Evolutionary conservation across 2,113 vertebrate genomes (phyloP).

Genomic region (Cebus imitator): DNA sequence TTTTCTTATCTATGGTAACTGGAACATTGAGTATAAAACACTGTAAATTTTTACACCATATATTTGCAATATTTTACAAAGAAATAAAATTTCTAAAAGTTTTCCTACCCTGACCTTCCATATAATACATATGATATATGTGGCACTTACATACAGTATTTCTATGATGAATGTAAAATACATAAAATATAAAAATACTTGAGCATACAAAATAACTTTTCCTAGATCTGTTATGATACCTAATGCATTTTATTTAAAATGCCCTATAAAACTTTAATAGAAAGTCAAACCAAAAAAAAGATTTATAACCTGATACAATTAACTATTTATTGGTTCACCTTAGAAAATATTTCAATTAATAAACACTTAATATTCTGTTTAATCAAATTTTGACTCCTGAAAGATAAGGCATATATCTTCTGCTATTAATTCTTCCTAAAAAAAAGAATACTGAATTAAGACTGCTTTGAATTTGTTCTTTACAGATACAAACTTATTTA

Average conservation of each 20-base stretch:
- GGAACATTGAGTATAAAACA: not conserved
- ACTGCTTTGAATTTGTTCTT: not conserved
- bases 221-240: not conserved
- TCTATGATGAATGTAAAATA: not conserved
- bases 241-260: slow-evolving; percentile 20
- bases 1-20: not conserved
- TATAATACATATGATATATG: not conserved
- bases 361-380: not conserved
- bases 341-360: slow-evolving; percentile 32
- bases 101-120: not conserved
- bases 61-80: not conserved
- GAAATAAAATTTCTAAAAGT: not conserved
- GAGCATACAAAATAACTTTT: slow-evolving; percentile 23
- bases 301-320: not conserved
- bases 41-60: not conserved
- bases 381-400: not conserved
- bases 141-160: not conserved
- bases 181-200: slow-evolving; percentile 45
- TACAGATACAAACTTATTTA: not conserved
- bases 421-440: not conserved
- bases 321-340: not conserved
- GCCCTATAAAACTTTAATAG: not conserved
- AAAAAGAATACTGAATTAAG: not conserved
- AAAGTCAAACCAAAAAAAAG: not conserved
- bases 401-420: not conserved